Conservation (phyloP, 2,888 invertebrate genomes). For the Agrotis exclamationis region DNA sequence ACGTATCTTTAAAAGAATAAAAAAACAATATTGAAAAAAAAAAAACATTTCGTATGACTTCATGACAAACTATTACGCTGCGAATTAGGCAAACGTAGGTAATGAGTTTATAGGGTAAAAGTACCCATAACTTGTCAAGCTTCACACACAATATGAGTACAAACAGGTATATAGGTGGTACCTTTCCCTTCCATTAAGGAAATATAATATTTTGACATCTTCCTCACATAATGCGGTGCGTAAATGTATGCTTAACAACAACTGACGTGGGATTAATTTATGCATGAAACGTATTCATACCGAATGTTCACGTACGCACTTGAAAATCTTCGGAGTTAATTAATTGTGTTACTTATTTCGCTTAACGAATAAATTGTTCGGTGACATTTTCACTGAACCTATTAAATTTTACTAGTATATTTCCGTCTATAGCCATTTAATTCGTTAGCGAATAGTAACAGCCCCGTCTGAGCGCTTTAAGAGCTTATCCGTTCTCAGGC, state of each 20-base stretch:
- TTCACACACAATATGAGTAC: neutral
- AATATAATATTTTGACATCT: constrained; percentile 45
- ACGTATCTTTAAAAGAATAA: no score
- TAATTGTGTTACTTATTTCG: constrained; percentile 1
- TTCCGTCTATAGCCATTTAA: constrained; percentile 30
- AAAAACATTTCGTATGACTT: no score
- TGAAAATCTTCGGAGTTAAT: constrained; percentile 33
- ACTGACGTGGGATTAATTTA: constrained; percentile 45
- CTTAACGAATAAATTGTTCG: constrained; percentile 1
- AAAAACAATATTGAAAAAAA: no score
- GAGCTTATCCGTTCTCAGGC: constrained; percentile 61
- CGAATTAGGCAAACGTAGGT: no score
- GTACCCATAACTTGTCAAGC: constrained; percentile 7
- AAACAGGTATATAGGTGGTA: neutral
- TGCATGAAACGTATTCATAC: constrained; percentile 26
- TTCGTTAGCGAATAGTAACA: constrained; percentile 48
- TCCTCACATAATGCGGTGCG: neutral
- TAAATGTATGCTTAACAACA: constrained; percentile 31
- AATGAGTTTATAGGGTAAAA: neutral
- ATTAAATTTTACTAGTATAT: constrained; percentile 13
- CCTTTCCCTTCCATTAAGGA: constrained; percentile 25
- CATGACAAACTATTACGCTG: no score
- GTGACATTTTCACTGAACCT: constrained; percentile 16
- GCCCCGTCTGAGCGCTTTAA: constrained; percentile 57
- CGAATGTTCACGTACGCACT: constrained; percentile 3